Conservation (phyloP, 2,888 invertebrate species). For the Drosophila prostipennis region DNA sequence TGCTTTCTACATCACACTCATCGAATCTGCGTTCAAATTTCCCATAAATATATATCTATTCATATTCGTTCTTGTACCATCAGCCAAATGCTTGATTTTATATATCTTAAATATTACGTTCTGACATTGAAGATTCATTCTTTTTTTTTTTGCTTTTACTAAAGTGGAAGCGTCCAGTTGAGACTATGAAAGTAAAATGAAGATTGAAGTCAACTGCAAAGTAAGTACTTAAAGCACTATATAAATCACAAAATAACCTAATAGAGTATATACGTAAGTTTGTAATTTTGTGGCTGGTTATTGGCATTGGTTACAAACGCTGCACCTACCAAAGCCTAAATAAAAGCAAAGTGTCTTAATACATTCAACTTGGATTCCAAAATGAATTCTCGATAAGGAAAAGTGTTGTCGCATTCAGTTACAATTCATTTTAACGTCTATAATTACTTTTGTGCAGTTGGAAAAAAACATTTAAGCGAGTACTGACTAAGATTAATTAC, state of each 20-base stretch:
- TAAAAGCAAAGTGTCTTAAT: constrained; percentile 35
- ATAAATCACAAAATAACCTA: constrained; percentile 75
- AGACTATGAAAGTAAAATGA: constrained; percentile 29
- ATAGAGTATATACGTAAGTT: constrained; percentile 38
- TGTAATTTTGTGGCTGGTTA: constrained; percentile 22
- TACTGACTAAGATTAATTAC: constrained; percentile 26
- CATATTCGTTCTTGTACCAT: constrained; percentile 46
- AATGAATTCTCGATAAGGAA: constrained; percentile 18
- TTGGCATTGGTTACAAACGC: background rate
- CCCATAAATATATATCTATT: constrained; percentile 56
- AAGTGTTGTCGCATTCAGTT: constrained; percentile 30
- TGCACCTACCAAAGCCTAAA: constrained; percentile 7
- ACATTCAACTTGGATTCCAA: constrained; percentile 28
- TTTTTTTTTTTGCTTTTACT: constrained; percentile 22
- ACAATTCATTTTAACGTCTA: constrained; percentile 11
- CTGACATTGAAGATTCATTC: no score
- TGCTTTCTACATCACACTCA: constrained; percentile 62
- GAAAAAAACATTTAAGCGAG: constrained; percentile 5
- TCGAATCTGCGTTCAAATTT: constrained; percentile 46
- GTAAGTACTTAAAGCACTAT: constrained; percentile 73
- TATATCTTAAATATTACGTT: constrained; percentile 32
- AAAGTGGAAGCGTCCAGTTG: constrained; percentile 36
- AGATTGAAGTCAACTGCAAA: constrained; percentile 48
- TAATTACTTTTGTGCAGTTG: constrained; percentile 39
- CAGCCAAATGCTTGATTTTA: constrained; percentile 35